Base-by-base conservation (phyloP, 1,140 invertebrate genomes). In the Hyphantria cunea region DNA sequence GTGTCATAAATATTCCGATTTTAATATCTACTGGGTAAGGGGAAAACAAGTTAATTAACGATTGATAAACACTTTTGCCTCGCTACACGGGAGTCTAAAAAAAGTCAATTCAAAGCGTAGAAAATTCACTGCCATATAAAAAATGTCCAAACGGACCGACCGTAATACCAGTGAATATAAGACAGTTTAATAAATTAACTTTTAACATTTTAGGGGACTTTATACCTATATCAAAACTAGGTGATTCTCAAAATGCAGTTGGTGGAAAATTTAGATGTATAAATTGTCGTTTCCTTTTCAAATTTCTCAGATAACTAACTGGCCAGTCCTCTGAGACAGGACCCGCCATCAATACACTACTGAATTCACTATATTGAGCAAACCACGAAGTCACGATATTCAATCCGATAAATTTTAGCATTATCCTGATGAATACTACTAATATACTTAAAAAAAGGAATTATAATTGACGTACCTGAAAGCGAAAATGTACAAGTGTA, bases 371-470 rank as follows among this genome's bases (percentile, higher is more conserved):
- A 25, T 64, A 60, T 68, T 68, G 53, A 55, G 55, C 61, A 52
- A 33, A 51, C 48, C 39, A 34, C 47, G 34, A 51, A 50, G 47
- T 60, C 48, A 50, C 48, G 56, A 60, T 50, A 60, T 41, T 37
- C 45, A 50, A 51, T 49, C 25, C 49, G 60, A 59, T 63, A 68
- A 64, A 15, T 65, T 69, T 48, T 54, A 47, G 61, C 56, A 56
- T 60, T 50, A 66, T 66, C 58, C 56, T 42, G 44, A 64, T 69
- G 56, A 64, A 69, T 67, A 71, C 68, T 60, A 65, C 52, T 56
- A 60, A n/a, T n/a, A n/a, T n/a, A n/a, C n/a, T n/a, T 25, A 7
- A 17, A 15, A 5, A 25, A 17, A 25, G 4, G 9, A 25, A 17
- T 48, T 15, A 25, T 9, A 0, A 9, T 13, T 48, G 2, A 15